phyloP scores from a whole-genome alignment of 2,797 vertebrate genomes.

The Hyperoplus immaculatus region DNA sequence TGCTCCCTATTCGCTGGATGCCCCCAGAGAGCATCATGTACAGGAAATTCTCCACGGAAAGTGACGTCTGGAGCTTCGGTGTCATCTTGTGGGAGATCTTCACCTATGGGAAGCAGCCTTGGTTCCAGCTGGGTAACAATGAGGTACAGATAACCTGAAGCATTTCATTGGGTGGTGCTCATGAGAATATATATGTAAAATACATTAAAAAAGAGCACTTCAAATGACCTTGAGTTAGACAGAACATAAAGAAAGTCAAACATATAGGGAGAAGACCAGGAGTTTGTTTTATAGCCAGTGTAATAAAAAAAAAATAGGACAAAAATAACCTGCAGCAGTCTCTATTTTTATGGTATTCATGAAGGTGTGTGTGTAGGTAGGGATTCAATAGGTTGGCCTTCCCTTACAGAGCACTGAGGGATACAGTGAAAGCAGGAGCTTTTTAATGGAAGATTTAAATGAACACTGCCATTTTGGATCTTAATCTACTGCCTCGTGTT shows the following conservation, averaged over 20 bases:
- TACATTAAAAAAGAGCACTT: conserved; percentile 1
- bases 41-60: conserved; percentile 98
- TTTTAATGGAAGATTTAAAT: conserved; percentile 42
- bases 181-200: conserved; percentile 3
- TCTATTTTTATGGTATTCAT: background rate
- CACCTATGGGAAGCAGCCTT: conserved; percentile 98
- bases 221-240: conserved; percentile 2
- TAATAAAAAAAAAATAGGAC: too few species aligned
- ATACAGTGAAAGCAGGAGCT: conserved; percentile 7
- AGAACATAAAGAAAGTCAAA: too few species aligned
- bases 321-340: too few species aligned
- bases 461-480: conserved; percentile 44
- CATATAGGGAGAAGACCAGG: too few species aligned
- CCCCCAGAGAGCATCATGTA: conserved; percentile 99
- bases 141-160: conserved; percentile 87
- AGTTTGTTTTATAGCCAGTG: too few species aligned
- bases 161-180: conserved; percentile 21
- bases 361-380: too few species aligned
- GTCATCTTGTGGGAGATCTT: conserved; percentile 99
- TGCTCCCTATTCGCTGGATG: conserved; percentile 99
- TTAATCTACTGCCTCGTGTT: conserved; percentile 46
- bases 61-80: conserved; percentile 98
- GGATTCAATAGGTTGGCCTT: conserved; percentile 4
- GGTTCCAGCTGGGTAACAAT: conserved; percentile 98
- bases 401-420: background rate